Base-by-base conservation (phyloP, 2,797 vertebrate genomes). In the Xyrichtys novacula region DNA sequence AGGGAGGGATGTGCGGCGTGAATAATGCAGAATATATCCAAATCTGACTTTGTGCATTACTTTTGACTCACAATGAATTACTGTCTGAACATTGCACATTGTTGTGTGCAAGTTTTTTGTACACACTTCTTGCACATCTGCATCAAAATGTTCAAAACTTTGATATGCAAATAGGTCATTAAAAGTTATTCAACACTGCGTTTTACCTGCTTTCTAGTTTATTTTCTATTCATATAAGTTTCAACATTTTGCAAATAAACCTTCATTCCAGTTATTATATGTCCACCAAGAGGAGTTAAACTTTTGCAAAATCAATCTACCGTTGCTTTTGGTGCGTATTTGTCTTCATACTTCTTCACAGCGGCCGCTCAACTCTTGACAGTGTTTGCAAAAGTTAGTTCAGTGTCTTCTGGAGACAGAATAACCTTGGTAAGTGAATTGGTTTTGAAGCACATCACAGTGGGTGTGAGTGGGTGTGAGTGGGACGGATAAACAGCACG, bases 391-490 rank as follows among this genome's bases (percentile, higher is more conserved):
- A 28, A 26, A 52, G 53, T 20, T 29, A 42, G 43, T 68, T 65
- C 23, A 64, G 32, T 40, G 48, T 67, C 19, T 70, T 1, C 2
- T 28, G 48, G 31, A 36, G 73, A 44, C 10, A 61, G 74, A 72
- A 72, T 65, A 56, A 85, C 69, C 71, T 81, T 76, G 50, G 66
- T 22, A 32, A 77, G 66, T 19, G 44, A 76, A 80, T 65, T 58
- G 3, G 9, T 32, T 82, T 54, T 58, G 55, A 76, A 29, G 47
- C 23, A 29, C 22, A 26, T n/a, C n/a, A n/a, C n/a, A n/a, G n/a
- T n/a, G n/a, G n/a, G n/a, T n/a, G n/a, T n/a, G 38, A 49, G 71
- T 68, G 64, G 32, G 64, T 40, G 74, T 46, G 73, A 71, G 74
- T 67, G 76, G 64, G 70, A 61, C 42, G 17, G 20, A 19, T 40